These are phyloP conservation scores for Toxostoma redivivum DNA, from an alignment of 2,113 vertebrate genomes.

Conservation along the genomic window DNA sequence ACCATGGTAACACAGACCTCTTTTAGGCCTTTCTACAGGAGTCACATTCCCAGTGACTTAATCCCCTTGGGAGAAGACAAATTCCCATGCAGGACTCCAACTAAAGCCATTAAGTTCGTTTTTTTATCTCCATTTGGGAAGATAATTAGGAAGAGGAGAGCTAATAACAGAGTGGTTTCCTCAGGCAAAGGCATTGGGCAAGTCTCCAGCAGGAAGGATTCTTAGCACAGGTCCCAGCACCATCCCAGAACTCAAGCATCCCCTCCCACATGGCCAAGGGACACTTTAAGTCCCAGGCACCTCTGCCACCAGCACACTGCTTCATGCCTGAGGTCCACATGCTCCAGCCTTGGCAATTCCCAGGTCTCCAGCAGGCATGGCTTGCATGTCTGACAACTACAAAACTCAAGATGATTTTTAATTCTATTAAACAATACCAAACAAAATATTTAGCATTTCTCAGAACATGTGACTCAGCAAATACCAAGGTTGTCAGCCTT, in stretches of 20 bases:
- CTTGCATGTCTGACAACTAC: not conserved
- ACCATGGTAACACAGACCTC: not conserved
- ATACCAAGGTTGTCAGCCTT: not conserved
- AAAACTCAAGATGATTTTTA: not conserved
- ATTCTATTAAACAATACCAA: not conserved
- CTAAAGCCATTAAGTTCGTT: not conserved
- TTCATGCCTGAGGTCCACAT: not conserved
- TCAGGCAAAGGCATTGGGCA: not conserved
- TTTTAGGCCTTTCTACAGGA: not conserved
- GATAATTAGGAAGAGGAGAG: not conserved
- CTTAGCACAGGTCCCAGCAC: not conserved
- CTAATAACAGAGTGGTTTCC: not conserved
- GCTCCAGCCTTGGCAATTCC: not conserved
- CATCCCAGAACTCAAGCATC: not conserved
- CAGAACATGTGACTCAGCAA: not conserved
- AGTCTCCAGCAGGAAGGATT: not conserved
- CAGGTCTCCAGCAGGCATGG: not conserved
- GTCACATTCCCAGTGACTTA: not conserved
- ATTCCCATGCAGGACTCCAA: not conserved
- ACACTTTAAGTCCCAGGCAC: not conserved
- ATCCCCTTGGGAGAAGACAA: not conserved
- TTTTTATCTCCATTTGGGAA: not conserved
- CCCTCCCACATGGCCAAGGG: not conserved
- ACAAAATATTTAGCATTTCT: not conserved
- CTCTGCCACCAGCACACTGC: not conserved